Conservation (phyloP, 2,888 invertebrate genomes). For the Melipona bicolor region DNA sequence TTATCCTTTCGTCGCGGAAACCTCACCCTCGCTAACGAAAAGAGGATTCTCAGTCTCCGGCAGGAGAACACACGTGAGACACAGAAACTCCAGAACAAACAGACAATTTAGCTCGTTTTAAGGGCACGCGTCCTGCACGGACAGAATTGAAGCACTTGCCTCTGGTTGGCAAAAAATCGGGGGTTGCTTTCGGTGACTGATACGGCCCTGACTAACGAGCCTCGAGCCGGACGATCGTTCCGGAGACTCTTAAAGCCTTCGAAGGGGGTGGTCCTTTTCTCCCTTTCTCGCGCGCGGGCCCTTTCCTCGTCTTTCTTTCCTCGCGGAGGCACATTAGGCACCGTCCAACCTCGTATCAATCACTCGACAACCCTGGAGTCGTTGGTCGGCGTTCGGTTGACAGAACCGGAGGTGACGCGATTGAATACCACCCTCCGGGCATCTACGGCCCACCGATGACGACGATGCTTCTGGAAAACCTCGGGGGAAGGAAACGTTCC, state of each 20-base stretch:
- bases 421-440: constrained; percentile 75
- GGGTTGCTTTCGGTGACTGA: constrained; percentile 81
- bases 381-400: constrained; percentile 62
- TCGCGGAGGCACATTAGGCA: constrained; percentile 78
- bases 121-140: constrained; percentile 61
- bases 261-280: constrained; percentile 74
- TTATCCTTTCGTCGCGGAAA: background rate
- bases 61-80: background rate
- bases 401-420: constrained; percentile 79
- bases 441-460: constrained; percentile 42
- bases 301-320: constrained; percentile 51
- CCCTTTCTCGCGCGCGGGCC: constrained; percentile 28
- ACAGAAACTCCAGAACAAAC: constrained; percentile 73
- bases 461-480: constrained; percentile 55
- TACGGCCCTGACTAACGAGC: constrained; percentile 82
- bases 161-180: constrained; percentile 58
- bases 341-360: constrained; percentile 82
- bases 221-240: constrained; percentile 74
- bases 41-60: background rate
- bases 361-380: constrained; percentile 73
- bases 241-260: constrained; percentile 72
- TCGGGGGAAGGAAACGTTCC: constrained; percentile 50
- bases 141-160: constrained; percentile 33
- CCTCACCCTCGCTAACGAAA: background rate
- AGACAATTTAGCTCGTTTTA: constrained; percentile 80